Percentiles rank a stretch among this genome's conserved stretches.
Conservation (phyloP, 2,113 vertebrate genomes). For the cat (Felis catus) region F.catus_Fca126_mat1.0 CM031418.1:99736501-99737000, state of each 20-base stretch:
- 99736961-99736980: neutral
- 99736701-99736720: neutral
- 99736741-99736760: neutral
- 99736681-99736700: neutral
- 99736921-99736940: neutral
- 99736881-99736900: neutral
- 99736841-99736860: neutral
- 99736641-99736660: neutral
- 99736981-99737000: neutral
- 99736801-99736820: neutral
- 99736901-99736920: neutral
- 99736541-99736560: neutral
- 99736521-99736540: neutral
- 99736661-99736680: neutral
- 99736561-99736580: neutral
- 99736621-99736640: neutral
- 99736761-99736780: neutral
- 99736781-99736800: neutral
- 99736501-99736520: conserved; percentile 8
- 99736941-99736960: neutral
- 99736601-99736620: conserved; percentile 1
- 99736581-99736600: neutral
- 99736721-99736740: conserved; percentile 25
- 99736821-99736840: neutral
- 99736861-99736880: neutral